phyloP scores from a whole-genome alignment of 2,888 invertebrate genomes.

The Ennomos fuscantarius region DNA sequence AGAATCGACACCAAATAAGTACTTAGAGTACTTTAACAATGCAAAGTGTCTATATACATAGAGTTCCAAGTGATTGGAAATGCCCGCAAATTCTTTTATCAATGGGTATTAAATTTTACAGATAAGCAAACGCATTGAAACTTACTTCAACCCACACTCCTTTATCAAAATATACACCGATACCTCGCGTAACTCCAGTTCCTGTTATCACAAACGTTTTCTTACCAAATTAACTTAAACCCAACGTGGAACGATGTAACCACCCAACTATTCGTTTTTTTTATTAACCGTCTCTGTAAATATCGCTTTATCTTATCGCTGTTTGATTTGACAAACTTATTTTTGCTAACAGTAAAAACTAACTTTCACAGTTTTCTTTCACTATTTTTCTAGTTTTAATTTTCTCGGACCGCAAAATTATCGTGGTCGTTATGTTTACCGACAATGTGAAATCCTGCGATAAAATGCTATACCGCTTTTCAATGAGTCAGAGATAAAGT shows the following conservation, averaged over 20 bases:
- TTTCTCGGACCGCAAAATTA: slow-evolving; percentile 9
- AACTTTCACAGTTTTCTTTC: slow-evolving; percentile 6
- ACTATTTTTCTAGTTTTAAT: background rate
- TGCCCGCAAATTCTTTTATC: background rate
- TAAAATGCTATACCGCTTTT: slow-evolving; percentile 28
- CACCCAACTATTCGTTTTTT: slow-evolving; percentile 47
- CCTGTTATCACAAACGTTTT: slow-evolving; percentile 12
- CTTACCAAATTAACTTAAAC: slow-evolving; percentile 21
- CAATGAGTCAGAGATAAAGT: slow-evolving; percentile 42
- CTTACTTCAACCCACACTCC: slow-evolving; percentile 17
- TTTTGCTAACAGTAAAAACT: slow-evolving; percentile 12
- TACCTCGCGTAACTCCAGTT: slow-evolving; percentile 8
- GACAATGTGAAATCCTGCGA: slow-evolving; percentile 19
- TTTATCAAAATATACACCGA: slow-evolving; percentile 20
- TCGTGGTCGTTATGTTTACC: slow-evolving; percentile 16
- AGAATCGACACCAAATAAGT: too few species aligned
- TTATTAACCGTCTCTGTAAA: slow-evolving; percentile 52
- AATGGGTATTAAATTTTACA: background rate
- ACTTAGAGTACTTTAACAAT: too few species aligned
- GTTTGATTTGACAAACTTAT: slow-evolving; percentile 30
- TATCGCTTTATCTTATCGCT: slow-evolving; percentile 54
- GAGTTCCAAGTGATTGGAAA: too few species aligned
- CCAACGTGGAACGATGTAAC: slow-evolving; percentile 36
- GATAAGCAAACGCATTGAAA: slow-evolving; percentile 9
- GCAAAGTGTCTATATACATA: too few species aligned